Conservation (phyloP, 2,888 invertebrate species). For the Leucophenga maculata region DNA sequence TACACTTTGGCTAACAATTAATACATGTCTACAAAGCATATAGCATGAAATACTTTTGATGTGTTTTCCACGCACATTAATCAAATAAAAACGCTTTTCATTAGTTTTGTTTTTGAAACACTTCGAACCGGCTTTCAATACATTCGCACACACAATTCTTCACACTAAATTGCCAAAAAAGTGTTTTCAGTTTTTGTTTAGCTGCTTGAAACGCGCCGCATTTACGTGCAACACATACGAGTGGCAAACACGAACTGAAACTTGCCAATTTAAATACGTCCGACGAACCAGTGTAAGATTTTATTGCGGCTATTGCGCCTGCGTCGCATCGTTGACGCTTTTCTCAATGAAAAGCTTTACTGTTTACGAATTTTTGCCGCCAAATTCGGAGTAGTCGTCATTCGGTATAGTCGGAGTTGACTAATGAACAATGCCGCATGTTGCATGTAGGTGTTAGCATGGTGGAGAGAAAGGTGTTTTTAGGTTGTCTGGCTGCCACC, state of each 20-base stretch:
- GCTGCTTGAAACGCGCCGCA: slow-evolving; percentile 54
- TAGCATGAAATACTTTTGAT: too few relatives aligned
- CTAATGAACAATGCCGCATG: neutral
- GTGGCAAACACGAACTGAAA: slow-evolving; percentile 54
- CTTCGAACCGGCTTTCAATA: neutral
- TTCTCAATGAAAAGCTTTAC: slow-evolving; percentile 62
- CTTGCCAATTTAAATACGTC: neutral
- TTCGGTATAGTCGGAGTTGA: neutral
- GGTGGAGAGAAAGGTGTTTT: neutral
- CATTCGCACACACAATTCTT: neutral
- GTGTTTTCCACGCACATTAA: slow-evolving; percentile 22
- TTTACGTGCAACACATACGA: slow-evolving; percentile 49
- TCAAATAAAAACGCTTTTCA: slow-evolving; percentile 43
- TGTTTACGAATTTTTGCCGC: slow-evolving; percentile 46
- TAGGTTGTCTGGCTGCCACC: too few relatives aligned
- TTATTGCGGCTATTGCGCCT: too few relatives aligned
- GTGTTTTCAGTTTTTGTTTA: slow-evolving; percentile 6
- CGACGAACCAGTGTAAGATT: slow-evolving; percentile 26
- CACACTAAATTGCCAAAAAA: too few relatives aligned
- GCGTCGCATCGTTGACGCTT: slow-evolving; percentile 33
- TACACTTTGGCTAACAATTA: too few relatives aligned
- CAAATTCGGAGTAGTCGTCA: slow-evolving; percentile 35
- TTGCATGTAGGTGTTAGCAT: neutral
- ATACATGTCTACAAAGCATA: too few relatives aligned
- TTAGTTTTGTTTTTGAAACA: slow-evolving; percentile 45